Conservation (phyloP, 1,140 invertebrate genomes). For the Anadara kagoshimensis region DNA sequence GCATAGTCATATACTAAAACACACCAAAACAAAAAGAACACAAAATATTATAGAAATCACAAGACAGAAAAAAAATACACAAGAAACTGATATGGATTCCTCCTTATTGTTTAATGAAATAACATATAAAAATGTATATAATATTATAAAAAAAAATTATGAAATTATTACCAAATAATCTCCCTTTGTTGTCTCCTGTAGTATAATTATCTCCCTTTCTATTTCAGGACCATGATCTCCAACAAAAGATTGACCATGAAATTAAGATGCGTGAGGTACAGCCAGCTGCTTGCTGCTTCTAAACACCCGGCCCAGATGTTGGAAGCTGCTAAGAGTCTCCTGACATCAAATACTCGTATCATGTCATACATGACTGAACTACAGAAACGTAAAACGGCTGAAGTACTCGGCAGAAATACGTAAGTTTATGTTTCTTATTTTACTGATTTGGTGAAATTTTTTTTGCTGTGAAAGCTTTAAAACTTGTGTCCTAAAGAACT, state of each 20-base stretch:
- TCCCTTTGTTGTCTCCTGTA: too few relatives aligned
- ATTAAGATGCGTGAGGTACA: conserved; percentile 84
- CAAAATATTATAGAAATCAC: too few relatives aligned
- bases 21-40: too few relatives aligned
- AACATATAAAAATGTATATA: too few relatives aligned
- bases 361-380: conserved; percentile 82
- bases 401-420: conserved; percentile 66
- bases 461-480: too few relatives aligned
- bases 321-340: conserved; percentile 82
- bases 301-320: conserved; percentile 80
- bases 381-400: conserved; percentile 77
- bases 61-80: too few relatives aligned
- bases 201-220: neutral
- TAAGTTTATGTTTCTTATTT: conserved; percentile 34
- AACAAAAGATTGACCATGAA: conserved; percentile 84
- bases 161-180: too few relatives aligned
- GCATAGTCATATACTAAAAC: too few relatives aligned
- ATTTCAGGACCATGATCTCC: conserved; percentile 77
- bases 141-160: too few relatives aligned
- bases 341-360: conserved; percentile 83
- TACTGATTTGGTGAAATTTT: neutral
- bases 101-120: too few relatives aligned
- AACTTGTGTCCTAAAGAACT: too few relatives aligned
- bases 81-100: too few relatives aligned
- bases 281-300: conserved; percentile 81